Conservation (phyloP, 2,888 invertebrate genomes). For the Cecidostiba fungosa region DNA sequence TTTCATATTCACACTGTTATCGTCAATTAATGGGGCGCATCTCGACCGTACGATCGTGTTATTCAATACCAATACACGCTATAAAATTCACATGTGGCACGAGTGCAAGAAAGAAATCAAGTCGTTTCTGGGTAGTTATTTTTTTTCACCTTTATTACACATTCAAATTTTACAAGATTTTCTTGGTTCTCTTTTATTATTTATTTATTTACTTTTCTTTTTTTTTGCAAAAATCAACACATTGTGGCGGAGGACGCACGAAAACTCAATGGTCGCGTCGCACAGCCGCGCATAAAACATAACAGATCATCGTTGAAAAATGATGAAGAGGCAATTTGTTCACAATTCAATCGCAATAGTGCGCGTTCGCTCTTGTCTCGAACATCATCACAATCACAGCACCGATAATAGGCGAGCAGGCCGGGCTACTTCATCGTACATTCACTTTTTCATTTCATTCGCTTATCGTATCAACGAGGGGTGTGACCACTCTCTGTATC, state of each 20-base stretch:
- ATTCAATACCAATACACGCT: slow-evolving; percentile 8
- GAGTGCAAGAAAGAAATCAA: background rate
- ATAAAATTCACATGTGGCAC: background rate
- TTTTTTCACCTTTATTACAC: slow-evolving; percentile 47
- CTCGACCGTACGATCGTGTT: background rate
- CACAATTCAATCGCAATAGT: slow-evolving; percentile 51
- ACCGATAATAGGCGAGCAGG: slow-evolving; percentile 56
- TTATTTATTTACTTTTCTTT: slow-evolving; percentile 12
- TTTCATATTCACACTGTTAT: slow-evolving; percentile 16
- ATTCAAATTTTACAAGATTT: slow-evolving; percentile 61
- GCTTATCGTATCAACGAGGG: background rate
- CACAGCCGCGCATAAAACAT: slow-evolving; percentile 50
- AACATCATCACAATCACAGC: slow-evolving; percentile 62
- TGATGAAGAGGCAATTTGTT: slow-evolving; percentile 53
- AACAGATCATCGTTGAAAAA: slow-evolving; percentile 59
- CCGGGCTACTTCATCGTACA: background rate
- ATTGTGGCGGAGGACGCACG: slow-evolving; percentile 46
- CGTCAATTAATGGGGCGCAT: slow-evolving; percentile 8
- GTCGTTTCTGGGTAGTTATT: slow-evolving; percentile 28
- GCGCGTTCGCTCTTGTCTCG: slow-evolving; percentile 36
- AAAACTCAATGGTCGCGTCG: slow-evolving; percentile 47
- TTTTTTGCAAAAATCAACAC: slow-evolving; percentile 63
- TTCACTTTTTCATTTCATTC: slow-evolving; percentile 8
- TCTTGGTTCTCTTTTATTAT: background rate
- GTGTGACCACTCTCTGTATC: background rate